phyloP scores from a whole-genome alignment of 2,113 vertebrate species.

The Suricata suricatta region DNA sequence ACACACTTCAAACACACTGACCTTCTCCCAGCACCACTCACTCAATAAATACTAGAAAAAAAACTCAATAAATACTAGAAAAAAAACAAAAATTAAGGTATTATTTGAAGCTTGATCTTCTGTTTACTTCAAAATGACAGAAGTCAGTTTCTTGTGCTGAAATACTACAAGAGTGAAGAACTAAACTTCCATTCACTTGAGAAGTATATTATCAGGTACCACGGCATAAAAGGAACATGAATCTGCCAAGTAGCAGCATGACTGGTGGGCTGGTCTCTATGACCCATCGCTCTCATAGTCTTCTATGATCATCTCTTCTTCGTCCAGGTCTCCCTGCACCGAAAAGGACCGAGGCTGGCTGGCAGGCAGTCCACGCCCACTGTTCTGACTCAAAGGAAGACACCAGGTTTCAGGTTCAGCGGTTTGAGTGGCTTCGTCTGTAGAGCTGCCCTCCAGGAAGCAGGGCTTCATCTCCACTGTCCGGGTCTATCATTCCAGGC shows the following conservation, averaged over 20 bases:
- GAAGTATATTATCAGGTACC: neutral
- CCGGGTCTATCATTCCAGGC: slow-evolving; percentile 81
- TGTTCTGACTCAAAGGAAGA: slow-evolving; percentile 82
- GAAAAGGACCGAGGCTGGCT: slow-evolving; percentile 91
- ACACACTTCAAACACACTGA: slow-evolving; percentile 13
- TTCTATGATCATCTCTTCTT: slow-evolving; percentile 90
- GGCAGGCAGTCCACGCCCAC: slow-evolving; percentile 84
- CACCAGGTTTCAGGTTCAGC: neutral
- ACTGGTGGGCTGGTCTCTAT: neutral
- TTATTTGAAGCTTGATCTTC: slow-evolving; percentile 32
- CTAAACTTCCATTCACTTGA: neutral
- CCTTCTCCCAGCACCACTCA: neutral
- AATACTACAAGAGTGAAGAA: neutral
- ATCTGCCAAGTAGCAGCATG: neutral
- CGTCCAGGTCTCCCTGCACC: slow-evolving; percentile 84
- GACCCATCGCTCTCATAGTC: slow-evolving; percentile 91
- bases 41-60: slow-evolving; percentile 75
- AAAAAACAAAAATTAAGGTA: slow-evolving; percentile 45
- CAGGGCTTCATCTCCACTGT: slow-evolving; percentile 81
- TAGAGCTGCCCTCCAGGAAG: neutral
- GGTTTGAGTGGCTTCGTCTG: neutral
- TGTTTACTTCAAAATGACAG: neutral
- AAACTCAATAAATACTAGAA: too few species aligned
- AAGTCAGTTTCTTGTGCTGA: slow-evolving; percentile 17
- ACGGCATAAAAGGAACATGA: neutral